Evolutionary conservation across 2,888 invertebrate genomes (phyloP).

Genomic region (Acanthacorydalis orientalis): DNA sequence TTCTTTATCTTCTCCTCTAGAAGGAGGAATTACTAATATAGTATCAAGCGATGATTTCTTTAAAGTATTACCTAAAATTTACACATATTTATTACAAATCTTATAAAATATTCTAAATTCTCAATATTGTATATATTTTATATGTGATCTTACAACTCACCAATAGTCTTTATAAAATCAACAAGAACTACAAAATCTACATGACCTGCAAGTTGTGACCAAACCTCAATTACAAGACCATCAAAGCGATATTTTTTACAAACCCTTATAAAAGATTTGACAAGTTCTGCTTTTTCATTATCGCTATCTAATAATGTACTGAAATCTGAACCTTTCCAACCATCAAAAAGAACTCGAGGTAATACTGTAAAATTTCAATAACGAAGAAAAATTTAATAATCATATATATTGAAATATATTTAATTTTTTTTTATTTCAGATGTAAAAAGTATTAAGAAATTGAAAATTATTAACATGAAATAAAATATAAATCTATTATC

Average conservation of each 20-base stretch:
- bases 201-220: slow-evolving; percentile 65
- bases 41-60: slow-evolving; percentile 37
- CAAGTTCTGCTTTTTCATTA: slow-evolving; percentile 47
- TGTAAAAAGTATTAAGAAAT: too few relatives aligned
- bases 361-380: slow-evolving; percentile 43
- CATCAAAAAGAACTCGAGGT: slow-evolving; percentile 79
- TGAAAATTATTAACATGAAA: too few relatives aligned
- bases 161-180: slow-evolving; percentile 45
- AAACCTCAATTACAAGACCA: slow-evolving; percentile 81
- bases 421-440: too few relatives aligned
- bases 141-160: slow-evolving; percentile 21
- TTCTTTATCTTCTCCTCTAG: slow-evolving; percentile 42
- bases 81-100: too few relatives aligned
- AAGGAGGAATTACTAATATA: slow-evolving; percentile 70
- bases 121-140: slow-evolving; percentile 5
- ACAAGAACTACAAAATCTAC: slow-evolving; percentile 37
- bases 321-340: slow-evolving; percentile 63
- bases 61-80: slow-evolving; percentile 36
- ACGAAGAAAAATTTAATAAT: slow-evolving; percentile 2
- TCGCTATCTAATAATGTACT: slow-evolving; percentile 50
- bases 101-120: too few relatives aligned
- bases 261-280: slow-evolving; percentile 46
- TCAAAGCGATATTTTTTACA: slow-evolving; percentile 67
- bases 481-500: too few relatives aligned
- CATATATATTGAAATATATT: too few relatives aligned